Evolutionary conservation across 2,797 vertebrate genomes (phyloP), one percentile per base, ranked within the genome.

Genomic region (Acanthis flammea): DNA sequence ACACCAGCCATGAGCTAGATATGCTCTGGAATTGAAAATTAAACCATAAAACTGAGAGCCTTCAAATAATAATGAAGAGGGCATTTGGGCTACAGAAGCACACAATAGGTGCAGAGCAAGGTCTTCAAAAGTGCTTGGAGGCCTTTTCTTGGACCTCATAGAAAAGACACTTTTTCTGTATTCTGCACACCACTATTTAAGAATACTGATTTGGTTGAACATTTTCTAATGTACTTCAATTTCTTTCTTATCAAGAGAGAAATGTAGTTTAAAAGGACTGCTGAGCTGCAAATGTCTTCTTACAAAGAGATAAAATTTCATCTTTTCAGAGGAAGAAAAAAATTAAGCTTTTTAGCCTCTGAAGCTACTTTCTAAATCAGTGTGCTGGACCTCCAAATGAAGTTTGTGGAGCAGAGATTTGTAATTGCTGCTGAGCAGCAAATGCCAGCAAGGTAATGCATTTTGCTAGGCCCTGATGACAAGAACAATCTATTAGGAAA

Each of bases 241-340:
- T 92, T 90, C 58, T 78, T 72, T 62, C 67, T 10, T 67, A 76
- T 65, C 18, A 47, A 79, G 74, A 79, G 53, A 76, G 44, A 60
- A 85, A 78, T 76, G 58, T 67, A 24, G 48, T 66, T 88, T 81
- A 47, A 82, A 90, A 87, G 55, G 68, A 35, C 47, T 77, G n/a
- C 71, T 95, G 74, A 87, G 53, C 61, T 94, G 57, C 48, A 87
- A 85, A 86, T 71, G 83, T 82, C 81, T 79, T 86, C 71, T 88
- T 70, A 92, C 37, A 84, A 76, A 82, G 44, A 89, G 68, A 55
- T 86, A 76, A 90, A 95, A 94, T 90, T 61, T 88, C 95, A 81
- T 88, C 70, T 90, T 90, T 67, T 45, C 10, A 2, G 10, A 57
- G 31, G 72, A 41, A 88, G 78, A 83, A 78, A 82, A 82, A 73